Conservation (phyloP, 2,113 vertebrate genomes). For the Malaclemys terrapin region DNA sequence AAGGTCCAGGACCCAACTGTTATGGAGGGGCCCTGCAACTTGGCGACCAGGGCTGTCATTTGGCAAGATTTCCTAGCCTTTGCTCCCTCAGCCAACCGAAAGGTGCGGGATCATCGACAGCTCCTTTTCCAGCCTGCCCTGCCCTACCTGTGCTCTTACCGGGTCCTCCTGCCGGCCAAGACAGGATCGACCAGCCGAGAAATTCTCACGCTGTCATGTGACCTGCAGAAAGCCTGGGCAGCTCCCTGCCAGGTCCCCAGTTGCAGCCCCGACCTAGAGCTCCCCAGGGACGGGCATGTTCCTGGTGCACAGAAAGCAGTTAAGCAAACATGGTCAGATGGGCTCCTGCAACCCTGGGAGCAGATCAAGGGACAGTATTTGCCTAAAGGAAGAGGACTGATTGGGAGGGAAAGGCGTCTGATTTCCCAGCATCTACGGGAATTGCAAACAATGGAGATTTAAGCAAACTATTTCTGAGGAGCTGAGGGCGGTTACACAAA, state of each 20-base stretch:
- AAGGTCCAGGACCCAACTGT: not conserved
- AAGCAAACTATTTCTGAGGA: not conserved
- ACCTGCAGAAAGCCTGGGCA: too few relatives aligned
- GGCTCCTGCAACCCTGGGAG: constrained; percentile 57
- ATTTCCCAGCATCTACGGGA: constrained; percentile 61
- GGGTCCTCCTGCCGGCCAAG: too few relatives aligned
- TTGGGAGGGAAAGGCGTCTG: constrained; percentile 63
- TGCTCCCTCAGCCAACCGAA: not conserved
- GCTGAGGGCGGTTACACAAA: not conserved
- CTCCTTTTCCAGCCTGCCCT: not conserved
- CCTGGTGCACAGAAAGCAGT: constrained; percentile 21
- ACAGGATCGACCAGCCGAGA: too few relatives aligned
- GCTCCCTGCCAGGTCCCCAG: constrained; percentile 16
- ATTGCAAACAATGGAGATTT: constrained; percentile 36
- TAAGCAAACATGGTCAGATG: constrained; percentile 60
- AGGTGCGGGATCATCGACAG: not conserved
- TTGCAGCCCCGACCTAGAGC: constrained; percentile 4
- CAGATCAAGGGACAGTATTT: constrained; percentile 73
- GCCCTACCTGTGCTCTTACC: too few relatives aligned
- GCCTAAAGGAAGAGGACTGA: constrained; percentile 73
- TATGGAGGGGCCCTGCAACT: not conserved
- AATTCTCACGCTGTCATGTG: too few relatives aligned
- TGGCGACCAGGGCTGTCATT: not conserved
- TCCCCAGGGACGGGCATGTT: not conserved
- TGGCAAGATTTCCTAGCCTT: not conserved